Conservation (phyloP, 2,797 vertebrate genomes). For the Rhinichthys osculus region DNA sequence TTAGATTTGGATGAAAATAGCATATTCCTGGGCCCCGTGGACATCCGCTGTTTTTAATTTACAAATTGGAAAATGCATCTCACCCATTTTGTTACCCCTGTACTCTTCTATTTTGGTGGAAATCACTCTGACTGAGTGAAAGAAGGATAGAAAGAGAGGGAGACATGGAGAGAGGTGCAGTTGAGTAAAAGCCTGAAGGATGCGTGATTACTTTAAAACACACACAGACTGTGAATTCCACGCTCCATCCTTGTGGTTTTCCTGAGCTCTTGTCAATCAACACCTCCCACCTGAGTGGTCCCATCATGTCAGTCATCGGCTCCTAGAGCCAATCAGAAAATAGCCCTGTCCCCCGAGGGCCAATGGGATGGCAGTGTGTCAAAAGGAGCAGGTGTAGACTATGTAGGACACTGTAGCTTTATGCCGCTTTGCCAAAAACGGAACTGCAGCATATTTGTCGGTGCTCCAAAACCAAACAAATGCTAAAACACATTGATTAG, state of each 20-base stretch:
- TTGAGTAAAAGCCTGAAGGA: constrained; percentile 55
- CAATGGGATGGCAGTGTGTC: constrained; percentile 60
- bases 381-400: constrained; percentile 54
- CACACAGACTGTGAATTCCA: constrained; percentile 70
- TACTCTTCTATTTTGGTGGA: constrained; percentile 22
- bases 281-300: constrained; percentile 55
- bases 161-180: constrained; percentile 39
- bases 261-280: constrained; percentile 62
- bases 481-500: background rate
- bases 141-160: background rate
- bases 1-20: constrained; percentile 25
- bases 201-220: constrained; percentile 70
- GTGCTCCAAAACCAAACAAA: constrained; percentile 7
- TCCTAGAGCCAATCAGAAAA: constrained; percentile 64
- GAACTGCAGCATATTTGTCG: constrained; percentile 16
- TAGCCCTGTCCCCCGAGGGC: constrained; percentile 61
- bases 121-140: constrained; percentile 18
- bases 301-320: constrained; percentile 57
- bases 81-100: constrained; percentile 13
- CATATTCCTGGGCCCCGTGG: background rate
- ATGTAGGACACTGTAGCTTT: constrained; percentile 32
- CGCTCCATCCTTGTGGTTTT: constrained; percentile 37
- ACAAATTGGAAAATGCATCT: constrained; percentile 38
- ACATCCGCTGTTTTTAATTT: constrained; percentile 38
- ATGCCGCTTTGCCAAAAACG: constrained; percentile 28